Evolutionary conservation across 2,888 invertebrate genomes (phyloP).

Genomic region (Xestobium rufovillosum): DNA sequence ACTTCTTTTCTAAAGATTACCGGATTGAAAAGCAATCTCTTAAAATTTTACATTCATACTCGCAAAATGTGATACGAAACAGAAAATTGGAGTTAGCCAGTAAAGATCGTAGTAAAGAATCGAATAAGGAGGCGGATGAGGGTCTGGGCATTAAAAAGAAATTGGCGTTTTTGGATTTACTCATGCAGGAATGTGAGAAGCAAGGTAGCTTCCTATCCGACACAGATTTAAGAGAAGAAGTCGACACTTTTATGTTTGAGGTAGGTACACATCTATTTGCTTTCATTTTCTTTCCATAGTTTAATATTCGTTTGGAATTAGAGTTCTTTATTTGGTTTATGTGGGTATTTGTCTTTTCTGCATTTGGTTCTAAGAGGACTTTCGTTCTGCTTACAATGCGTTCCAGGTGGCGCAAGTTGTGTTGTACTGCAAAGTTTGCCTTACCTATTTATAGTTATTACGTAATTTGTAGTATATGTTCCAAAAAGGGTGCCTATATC

Average conservation of each 20-base stretch:
- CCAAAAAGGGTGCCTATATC: too few relatives aligned
- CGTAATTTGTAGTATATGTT: too few relatives aligned
- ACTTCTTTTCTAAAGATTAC: slow-evolving; percentile 51
- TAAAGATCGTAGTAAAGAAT: slow-evolving; percentile 4
- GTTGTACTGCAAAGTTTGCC: too few relatives aligned
- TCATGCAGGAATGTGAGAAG: slow-evolving; percentile 50
- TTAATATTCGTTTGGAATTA: too few relatives aligned
- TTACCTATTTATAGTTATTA: too few relatives aligned
- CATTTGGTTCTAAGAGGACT: too few relatives aligned
- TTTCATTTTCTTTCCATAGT: neutral
- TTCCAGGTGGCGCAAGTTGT: too few relatives aligned
- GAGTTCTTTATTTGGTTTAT: neutral
- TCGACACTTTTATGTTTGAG: slow-evolving; percentile 69
- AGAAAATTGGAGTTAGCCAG: slow-evolving; percentile 39
- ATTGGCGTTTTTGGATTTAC: slow-evolving; percentile 60
- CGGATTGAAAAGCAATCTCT: slow-evolving; percentile 47
- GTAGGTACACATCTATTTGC: too few relatives aligned
- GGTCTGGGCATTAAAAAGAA: slow-evolving; percentile 51
- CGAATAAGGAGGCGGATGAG: slow-evolving; percentile 16
- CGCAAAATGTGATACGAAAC: slow-evolving; percentile 49
- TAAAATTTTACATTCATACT: slow-evolving; percentile 47
- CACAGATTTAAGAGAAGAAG: slow-evolving; percentile 58
- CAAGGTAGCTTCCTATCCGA: slow-evolving; percentile 52
- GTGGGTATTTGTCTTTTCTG: neutral
- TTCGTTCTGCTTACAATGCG: too few relatives aligned